These are phyloP conservation scores for Galbula dea DNA, from an alignment of 2,113 vertebrate genomes.

Conservation along the genomic window DNA sequence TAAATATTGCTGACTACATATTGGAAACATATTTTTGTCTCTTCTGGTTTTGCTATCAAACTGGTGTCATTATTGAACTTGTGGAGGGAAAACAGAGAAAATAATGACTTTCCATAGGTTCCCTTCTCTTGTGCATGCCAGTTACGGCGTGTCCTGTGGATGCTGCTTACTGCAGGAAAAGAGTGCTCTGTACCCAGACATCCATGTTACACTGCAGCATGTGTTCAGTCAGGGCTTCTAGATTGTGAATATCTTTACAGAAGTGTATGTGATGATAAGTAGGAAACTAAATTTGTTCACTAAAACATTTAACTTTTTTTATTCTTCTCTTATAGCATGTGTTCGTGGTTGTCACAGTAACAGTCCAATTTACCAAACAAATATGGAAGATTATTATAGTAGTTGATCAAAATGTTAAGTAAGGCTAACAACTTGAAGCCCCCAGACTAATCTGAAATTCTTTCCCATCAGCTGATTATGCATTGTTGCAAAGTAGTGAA, in stretches of 20 bases:
- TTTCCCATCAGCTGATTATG: not conserved
- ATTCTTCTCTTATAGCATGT: not conserved
- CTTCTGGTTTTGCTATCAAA: conserved; percentile 55
- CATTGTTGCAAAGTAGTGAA: not conserved
- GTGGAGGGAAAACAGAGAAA: not conserved
- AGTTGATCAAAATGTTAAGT: not conserved
- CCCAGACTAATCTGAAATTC: not conserved
- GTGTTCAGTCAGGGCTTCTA: not conserved
- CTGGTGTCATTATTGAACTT: not conserved
- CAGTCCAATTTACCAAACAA: not conserved
- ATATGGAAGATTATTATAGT: not conserved
- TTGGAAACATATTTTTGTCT: conserved; percentile 22
- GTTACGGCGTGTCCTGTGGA: not conserved
- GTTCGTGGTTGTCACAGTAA: not conserved
- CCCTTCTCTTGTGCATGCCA: not conserved
- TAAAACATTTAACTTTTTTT: not conserved
- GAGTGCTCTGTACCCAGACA: not conserved
- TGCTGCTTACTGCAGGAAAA: not conserved
- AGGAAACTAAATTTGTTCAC: not conserved
- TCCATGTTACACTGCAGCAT: not conserved
- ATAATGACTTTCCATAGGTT: not conserved
- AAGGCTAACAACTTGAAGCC: not conserved
- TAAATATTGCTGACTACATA: conserved; percentile 20
- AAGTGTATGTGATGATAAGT: not conserved
- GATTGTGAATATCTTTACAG: not conserved